Evolutionary conservation across 1,140 invertebrate genomes (phyloP), one percentile per base, ranked within the genome.

Genomic region (Papilio polyxenes): DNA sequence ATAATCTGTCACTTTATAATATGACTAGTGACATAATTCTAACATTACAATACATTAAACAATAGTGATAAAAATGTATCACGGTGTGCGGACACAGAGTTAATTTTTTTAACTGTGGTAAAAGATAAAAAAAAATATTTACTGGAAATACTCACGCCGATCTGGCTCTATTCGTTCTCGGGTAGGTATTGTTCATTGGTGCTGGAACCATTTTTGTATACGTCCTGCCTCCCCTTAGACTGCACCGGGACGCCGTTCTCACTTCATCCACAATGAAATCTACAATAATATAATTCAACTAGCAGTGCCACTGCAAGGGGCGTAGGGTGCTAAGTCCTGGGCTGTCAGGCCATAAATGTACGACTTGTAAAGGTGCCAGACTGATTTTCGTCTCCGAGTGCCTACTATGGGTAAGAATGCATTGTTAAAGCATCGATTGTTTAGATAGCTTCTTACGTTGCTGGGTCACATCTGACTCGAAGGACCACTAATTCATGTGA

Each of bases 141-240:
- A 75, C 74, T 48, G 6, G 44, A 75, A 20, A 75, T 75, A 75
- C 74, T 75, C 44, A 75, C 74, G 74, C 74, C 74, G 74, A 75
- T 75, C 37, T 75, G 13, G 74, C 44, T 75, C 74, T 48, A 49
- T 6, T 9, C 17, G 48, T 48, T 75, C 17, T 75, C 7, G 74
- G 74, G 74, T 48, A 75, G 40, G 40, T n/a, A 20, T 44, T 75
- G 7, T 40, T 40, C 13, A 10, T 2, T 15, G 74, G 10, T 2
- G 17, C 17, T 48, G 40, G 44, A 49, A 75, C 11, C 44, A 75
- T 48, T n/a, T 49, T 49, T 20, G 74, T 75, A 20, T 44, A 75
- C 2, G 74, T 75, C n/a, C 74, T 75, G 6, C 74, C 74, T 48
- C 65, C 65, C 13, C 65, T 75, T 20, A 48, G n/a, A 49, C 44